Evolutionary conservation across 2,888 invertebrate genomes (phyloP).

Genomic region (Aspidapion aeneum): DNA sequence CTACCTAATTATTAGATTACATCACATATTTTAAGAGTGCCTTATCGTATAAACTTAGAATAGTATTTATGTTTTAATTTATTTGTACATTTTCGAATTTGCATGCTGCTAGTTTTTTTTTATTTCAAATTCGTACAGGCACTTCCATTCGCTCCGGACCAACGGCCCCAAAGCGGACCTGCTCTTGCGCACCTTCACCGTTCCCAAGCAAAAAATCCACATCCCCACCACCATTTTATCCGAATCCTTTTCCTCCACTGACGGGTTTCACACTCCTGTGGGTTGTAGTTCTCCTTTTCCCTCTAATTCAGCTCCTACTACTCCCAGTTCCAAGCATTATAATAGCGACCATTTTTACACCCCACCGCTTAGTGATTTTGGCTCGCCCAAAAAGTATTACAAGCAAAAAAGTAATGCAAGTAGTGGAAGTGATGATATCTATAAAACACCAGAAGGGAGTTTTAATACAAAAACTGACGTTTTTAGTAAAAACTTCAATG

Average conservation of each 20-base stretch:
- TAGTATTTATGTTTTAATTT: constrained; percentile 6
- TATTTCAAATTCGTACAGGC: constrained; percentile 51
- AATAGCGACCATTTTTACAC: too few species aligned
- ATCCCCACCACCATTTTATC: constrained; percentile 35
- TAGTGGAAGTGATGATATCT: constrained; percentile 39
- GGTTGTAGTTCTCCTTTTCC: constrained; percentile 3
- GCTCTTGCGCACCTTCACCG: constrained; percentile 34
- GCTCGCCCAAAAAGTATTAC: constrained; percentile 33
- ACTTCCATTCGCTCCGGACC: constrained; percentile 56
- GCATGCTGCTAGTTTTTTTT: constrained; percentile 41
- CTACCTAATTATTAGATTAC: too few species aligned
- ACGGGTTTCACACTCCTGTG: constrained; percentile 29
- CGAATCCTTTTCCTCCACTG: constrained; percentile 22
- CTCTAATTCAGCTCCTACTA: constrained; percentile 15
- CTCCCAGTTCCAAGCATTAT: constrained; percentile 21
- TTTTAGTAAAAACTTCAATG: constrained; percentile 38
- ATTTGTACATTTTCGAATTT: constrained; percentile 1
- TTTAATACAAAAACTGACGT: constrained; percentile 29
- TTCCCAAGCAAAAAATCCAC: constrained; percentile 36
- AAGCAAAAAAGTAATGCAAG: constrained; percentile 37
- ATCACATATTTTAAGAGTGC: too few species aligned
- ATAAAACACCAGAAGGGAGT: constrained; percentile 40
- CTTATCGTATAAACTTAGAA: too few species aligned
- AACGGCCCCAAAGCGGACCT: constrained; percentile 26
- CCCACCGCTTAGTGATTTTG: constrained; percentile 1